Conservation (phyloP, 2,888 invertebrate species). For the Rotaria sp. region DNA sequence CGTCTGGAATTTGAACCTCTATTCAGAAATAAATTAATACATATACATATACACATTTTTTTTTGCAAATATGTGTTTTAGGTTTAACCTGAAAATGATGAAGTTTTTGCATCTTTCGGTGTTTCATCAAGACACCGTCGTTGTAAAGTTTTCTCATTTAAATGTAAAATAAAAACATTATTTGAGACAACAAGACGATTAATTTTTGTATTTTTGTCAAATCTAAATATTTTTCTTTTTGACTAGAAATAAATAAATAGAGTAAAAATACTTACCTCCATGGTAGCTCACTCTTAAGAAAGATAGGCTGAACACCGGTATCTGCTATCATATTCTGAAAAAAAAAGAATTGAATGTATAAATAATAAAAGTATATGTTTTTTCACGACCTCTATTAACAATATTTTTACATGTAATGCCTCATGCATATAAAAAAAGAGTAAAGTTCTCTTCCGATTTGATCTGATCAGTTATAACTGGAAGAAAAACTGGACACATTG, state of each 20-base stretch:
- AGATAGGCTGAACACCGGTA: background rate
- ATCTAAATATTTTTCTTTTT: background rate
- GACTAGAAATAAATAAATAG: background rate
- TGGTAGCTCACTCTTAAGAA: background rate
- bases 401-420: too few species aligned
- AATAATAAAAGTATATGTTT: background rate
- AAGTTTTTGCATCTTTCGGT: background rate
- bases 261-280: background rate
- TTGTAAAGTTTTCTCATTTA: constrained; percentile 22
- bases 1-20: background rate
- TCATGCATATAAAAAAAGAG: too few species aligned
- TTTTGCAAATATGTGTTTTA: background rate
- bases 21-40: background rate
- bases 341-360: background rate
- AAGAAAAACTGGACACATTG: too few species aligned
- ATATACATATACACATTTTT: background rate
- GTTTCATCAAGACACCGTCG: background rate
- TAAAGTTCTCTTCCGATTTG: too few species aligned
- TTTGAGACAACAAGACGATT: background rate
- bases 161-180: constrained; percentile 28
- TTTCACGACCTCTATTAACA: too few species aligned
- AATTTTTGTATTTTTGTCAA: background rate
- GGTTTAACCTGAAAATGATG: background rate
- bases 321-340: background rate
- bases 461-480: too few species aligned